These are phyloP conservation scores for Cyclophora albipunctata DNA, from an alignment of 2,888 invertebrate genomes.

Conservation along the genomic window DNA sequence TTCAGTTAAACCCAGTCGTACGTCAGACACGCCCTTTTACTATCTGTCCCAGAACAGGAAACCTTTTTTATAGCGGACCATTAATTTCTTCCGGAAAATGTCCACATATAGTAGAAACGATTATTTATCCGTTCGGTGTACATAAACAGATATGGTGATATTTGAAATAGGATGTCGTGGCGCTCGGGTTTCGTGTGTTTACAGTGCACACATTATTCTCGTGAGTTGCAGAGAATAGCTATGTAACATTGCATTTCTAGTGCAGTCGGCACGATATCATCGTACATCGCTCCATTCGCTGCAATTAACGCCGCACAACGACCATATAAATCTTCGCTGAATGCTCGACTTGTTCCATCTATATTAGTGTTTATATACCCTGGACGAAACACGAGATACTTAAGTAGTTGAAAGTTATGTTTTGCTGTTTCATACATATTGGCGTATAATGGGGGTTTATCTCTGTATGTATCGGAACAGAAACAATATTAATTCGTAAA, in stretches of 20 bases:
- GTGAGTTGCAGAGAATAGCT: constrained; percentile 28
- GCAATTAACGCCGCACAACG: constrained; percentile 72
- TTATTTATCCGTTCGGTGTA: constrained; percentile 33
- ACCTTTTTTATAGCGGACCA: constrained; percentile 29
- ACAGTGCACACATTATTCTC: constrained; percentile 36
- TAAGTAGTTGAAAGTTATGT: too few species aligned
- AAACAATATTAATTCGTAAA: constrained; percentile 9
- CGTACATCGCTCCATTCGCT: constrained; percentile 62
- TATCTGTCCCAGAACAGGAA: constrained; percentile 31
- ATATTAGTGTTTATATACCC: constrained; percentile 37
- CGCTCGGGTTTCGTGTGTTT: constrained; percentile 28
- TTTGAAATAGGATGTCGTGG: constrained; percentile 26
- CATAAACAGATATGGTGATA: constrained; percentile 28
- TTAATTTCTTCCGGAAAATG: constrained; percentile 30
- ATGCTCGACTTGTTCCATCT: constrained; percentile 54
- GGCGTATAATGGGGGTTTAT: too few species aligned
- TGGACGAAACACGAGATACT: constrained; percentile 22
- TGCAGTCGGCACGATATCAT: constrained; percentile 59
- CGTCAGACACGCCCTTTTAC: constrained; percentile 33
- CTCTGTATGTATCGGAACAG: constrained; percentile 23
- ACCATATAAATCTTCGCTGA: constrained; percentile 68
- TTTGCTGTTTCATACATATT: too few species aligned
- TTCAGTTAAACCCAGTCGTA: constrained; percentile 35
- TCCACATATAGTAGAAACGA: constrained; percentile 24
- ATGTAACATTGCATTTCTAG: constrained; percentile 41